Conservation (phyloP, 2,113 vertebrate genomes). For the Hyperoodon ampullatus region DNA sequence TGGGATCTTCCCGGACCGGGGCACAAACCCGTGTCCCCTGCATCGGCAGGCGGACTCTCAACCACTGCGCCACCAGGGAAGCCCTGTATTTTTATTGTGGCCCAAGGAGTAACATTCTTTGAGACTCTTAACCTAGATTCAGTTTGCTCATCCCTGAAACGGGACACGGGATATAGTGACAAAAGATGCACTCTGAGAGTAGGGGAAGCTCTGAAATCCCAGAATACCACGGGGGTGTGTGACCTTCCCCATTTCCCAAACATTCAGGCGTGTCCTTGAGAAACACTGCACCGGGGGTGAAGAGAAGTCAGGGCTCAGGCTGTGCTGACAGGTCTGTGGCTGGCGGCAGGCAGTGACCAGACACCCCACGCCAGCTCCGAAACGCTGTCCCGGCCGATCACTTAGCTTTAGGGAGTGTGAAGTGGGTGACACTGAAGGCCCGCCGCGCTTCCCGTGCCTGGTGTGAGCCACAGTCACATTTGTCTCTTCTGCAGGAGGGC, state of each 20-base stretch:
- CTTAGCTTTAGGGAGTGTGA: neutral
- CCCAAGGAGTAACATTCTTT: neutral
- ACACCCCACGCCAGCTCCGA: neutral
- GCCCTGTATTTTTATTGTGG: neutral
- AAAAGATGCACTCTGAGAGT: neutral
- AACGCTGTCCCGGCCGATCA: rapidly evolving
- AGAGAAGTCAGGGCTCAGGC: neutral
- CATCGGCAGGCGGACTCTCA: too few species aligned
- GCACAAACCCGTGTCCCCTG: too few species aligned
- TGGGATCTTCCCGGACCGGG: too few species aligned
- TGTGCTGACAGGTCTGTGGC: neutral
- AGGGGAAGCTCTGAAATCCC: neutral
- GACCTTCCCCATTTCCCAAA: neutral
- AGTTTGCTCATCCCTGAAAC: neutral
- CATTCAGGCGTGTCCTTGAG: neutral
- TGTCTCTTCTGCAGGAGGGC: neutral
- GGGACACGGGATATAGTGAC: neutral
- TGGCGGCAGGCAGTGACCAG: neutral
- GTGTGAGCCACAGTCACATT: rapidly evolving
- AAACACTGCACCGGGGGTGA: rapidly evolving
- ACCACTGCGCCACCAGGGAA: too few species aligned
- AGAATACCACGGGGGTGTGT: neutral
- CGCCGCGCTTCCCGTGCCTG: rapidly evolving
- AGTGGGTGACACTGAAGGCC: neutral
- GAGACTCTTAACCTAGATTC: neutral